Conservation (phyloP, 2,888 invertebrate species). For the Gibbula magus region DNA sequence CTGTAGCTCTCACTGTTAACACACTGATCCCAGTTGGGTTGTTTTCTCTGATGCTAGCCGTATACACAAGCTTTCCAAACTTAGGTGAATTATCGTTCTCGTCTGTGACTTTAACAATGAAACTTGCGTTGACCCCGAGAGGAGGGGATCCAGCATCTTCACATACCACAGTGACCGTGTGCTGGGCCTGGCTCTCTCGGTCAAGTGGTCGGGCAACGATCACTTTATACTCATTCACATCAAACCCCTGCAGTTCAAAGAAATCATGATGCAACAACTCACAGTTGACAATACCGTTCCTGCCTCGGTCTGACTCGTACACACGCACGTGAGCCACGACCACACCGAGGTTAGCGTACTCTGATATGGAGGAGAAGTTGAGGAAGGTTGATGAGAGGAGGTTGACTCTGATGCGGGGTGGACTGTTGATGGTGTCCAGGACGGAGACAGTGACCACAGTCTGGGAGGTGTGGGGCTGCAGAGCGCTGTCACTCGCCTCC, state of each 20-base stretch:
- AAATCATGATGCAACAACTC: constrained; percentile 39
- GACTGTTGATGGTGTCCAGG: constrained; percentile 93
- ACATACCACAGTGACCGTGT: constrained; percentile 63
- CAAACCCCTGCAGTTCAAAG: constrained; percentile 55
- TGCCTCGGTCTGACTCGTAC: constrained; percentile 64
- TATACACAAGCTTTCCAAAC: constrained; percentile 54
- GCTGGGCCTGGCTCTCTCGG: constrained; percentile 56
- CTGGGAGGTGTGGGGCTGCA: constrained; percentile 56
- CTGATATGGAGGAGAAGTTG: constrained; percentile 56
- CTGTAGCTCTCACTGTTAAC: constrained; percentile 60
- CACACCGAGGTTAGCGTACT: constrained; percentile 59
- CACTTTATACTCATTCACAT: constrained; percentile 58
- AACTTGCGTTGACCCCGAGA: constrained; percentile 51
- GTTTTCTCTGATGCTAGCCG: constrained; percentile 63
- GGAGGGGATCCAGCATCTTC: constrained; percentile 66
- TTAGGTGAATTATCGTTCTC: constrained; percentile 69
- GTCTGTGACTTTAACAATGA: constrained; percentile 65
- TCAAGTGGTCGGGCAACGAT: constrained; percentile 61
- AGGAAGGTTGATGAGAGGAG: constrained; percentile 37
- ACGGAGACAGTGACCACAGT: constrained; percentile 76
- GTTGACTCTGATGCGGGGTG: constrained; percentile 81
- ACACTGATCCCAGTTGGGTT: constrained; percentile 61
- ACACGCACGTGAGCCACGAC: constrained; percentile 68
- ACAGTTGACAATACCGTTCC: constrained; percentile 60
- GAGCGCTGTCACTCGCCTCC: constrained; percentile 60